These are phyloP conservation scores for Sarcophaga carnaria DNA, from an alignment of 2,888 invertebrate genomes.

Conservation along the genomic window DNA sequence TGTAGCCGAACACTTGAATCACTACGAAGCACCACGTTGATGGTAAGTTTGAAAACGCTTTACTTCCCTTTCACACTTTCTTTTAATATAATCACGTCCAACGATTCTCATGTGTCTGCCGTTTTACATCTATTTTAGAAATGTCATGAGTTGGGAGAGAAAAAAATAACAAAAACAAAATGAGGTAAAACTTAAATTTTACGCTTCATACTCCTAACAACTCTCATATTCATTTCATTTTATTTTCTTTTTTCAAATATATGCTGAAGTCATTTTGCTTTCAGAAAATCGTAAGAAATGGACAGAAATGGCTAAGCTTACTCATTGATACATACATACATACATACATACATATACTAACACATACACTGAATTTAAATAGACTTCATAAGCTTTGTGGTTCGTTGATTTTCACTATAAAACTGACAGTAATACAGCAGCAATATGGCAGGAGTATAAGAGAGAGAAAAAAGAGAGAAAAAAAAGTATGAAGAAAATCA, in stretches of 20 bases:
- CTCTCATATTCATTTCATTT: background rate
- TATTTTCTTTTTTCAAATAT: background rate
- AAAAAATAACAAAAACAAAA: too few relatives aligned
- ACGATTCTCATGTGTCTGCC: too few relatives aligned
- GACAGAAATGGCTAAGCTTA: background rate
- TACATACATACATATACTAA: background rate
- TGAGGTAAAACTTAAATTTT: too few relatives aligned
- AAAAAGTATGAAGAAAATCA: background rate
- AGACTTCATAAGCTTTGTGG: conserved; percentile 50
- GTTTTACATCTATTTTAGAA: too few relatives aligned
- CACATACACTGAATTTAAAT: conserved; percentile 22
- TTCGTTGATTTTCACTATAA: conserved; percentile 56
- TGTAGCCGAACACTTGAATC: too few relatives aligned
- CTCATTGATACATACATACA: background rate
- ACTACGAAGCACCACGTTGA: too few relatives aligned
- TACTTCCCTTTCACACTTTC: too few relatives aligned
- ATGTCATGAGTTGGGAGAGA: too few relatives aligned
- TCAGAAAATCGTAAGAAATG: background rate
- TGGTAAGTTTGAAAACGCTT: too few relatives aligned
- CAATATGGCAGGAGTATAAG: conserved; percentile 8
- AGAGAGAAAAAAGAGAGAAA: background rate
- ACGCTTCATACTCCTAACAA: background rate
- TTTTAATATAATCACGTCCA: too few relatives aligned
- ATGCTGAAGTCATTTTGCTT: conserved; percentile 13
- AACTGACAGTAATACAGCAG: conserved; percentile 54